Conservation (phyloP, 2,888 invertebrate genomes). For the Chironomus tentans region DNA sequence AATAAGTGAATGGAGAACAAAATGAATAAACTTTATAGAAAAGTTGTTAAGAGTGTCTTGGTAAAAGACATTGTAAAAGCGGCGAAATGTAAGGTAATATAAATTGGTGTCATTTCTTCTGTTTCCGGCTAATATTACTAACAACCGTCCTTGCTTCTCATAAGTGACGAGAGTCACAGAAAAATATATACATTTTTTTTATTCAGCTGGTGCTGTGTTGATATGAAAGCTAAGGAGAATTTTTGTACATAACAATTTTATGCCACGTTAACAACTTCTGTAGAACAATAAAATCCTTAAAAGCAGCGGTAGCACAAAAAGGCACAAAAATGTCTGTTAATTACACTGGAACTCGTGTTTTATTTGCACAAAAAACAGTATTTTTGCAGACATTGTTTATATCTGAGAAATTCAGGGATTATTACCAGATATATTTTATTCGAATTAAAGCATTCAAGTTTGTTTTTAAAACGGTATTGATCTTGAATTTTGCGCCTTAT, state of each 20-base stretch:
- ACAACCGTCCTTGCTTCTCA: background rate
- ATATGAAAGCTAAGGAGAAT: too few relatives aligned
- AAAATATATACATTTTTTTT: background rate
- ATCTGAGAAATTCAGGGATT: too few relatives aligned
- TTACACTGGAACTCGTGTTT: background rate
- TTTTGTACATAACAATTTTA: background rate
- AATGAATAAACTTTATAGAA: slow-evolving; percentile 26
- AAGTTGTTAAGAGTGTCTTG: slow-evolving; percentile 20
- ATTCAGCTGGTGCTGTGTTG: too few relatives aligned
- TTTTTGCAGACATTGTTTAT: too few relatives aligned
- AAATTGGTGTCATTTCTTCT: background rate
- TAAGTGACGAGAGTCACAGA: background rate
- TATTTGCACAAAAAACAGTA: too few relatives aligned
- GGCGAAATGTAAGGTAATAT: slow-evolving; percentile 23
- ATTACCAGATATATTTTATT: too few relatives aligned
- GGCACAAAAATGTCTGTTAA: background rate
- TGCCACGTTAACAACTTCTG: background rate
- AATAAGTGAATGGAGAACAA: background rate
- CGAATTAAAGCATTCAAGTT: too few relatives aligned
- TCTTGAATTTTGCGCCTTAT: too few relatives aligned
- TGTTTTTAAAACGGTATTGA: too few relatives aligned
- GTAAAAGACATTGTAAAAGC: background rate
- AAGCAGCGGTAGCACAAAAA: background rate
- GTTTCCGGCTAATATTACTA: background rate
- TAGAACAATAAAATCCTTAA: background rate